Evolutionary conservation across 2,113 vertebrate genomes (phyloP), one percentile per base, ranked within the genome.

Genomic region (Thamnaconus septentrionalis): DNA sequence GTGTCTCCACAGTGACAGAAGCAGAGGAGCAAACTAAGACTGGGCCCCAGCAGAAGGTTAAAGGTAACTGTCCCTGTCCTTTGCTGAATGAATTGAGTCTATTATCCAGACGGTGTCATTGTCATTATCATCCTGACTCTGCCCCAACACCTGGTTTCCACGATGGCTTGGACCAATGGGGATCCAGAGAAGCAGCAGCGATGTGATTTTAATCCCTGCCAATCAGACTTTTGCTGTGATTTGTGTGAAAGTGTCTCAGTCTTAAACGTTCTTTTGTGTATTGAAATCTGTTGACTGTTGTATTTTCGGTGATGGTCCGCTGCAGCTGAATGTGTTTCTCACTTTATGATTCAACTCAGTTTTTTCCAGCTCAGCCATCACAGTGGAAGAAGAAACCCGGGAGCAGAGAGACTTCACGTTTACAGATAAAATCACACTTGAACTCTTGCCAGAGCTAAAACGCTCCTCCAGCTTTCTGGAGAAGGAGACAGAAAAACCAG

Each of bases 401-500:
- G 84, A 91, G 70, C 89, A 85, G 18, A 31, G 18, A 39, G 52
- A 85, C 69, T 82, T 93, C 70, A 86, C 73, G 53, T 85, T 94
- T 70, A 60, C 85, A 82, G 72, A 90, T 53, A 89, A 77, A 90
- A 83, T 84, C 70, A 91, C 93, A 92, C 91, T 94, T 94, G 94
- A 96, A 92, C 93, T 93, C 90, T 77, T 86, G 67, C 90, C 94
- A 94, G 94, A 91, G 79, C 82, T 91, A 63, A 84, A 93, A 89
- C 78, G 79, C 78, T 86, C 83, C 83, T 92, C 90, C 61, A 91
- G 81, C 64, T 80, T 84, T 89, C 75, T 86, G 73, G 86, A 88
- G 48, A 86, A 80, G 56, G 83, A 89, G 90, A 91, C 74, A 50
- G 88, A 94, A 82, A 91, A 92, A 51, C 95, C 95, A 7, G 58